Evolutionary conservation across 2,888 invertebrate species (phyloP).

Genomic region (Dastarcus helophoroides): DNA sequence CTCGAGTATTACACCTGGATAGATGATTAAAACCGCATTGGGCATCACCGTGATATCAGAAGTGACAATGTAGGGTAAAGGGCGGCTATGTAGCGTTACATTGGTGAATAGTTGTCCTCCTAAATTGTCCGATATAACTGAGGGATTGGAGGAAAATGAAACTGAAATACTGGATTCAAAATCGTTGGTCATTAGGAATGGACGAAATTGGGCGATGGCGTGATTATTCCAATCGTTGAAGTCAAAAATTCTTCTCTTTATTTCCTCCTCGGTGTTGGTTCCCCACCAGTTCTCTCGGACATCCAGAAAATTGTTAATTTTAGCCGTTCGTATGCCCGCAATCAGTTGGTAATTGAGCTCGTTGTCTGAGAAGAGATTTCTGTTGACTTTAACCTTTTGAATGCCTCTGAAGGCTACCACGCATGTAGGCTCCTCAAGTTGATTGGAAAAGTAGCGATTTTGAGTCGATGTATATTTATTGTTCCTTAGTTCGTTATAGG

Average conservation of each 20-base stretch:
- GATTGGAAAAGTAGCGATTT: slow-evolving; percentile 26
- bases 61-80: slow-evolving; percentile 64
- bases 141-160: slow-evolving; percentile 45
- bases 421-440: slow-evolving; percentile 53
- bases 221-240: slow-evolving; percentile 99
- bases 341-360: slow-evolving; percentile 78
- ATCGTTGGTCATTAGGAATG: slow-evolving; percentile 69
- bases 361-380: slow-evolving; percentile 81
- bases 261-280: slow-evolving; percentile 56
- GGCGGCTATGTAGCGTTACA: slow-evolving; percentile 50
- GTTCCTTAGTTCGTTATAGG: slow-evolving; percentile 62
- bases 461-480: slow-evolving; percentile 42
- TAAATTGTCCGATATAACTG: slow-evolving; percentile 52
- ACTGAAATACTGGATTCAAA: slow-evolving; percentile 68
- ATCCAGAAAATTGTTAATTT: slow-evolving; percentile 75
- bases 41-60: slow-evolving; percentile 97
- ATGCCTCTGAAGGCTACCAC: slow-evolving; percentile 88
- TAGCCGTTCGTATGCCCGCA: slow-evolving; percentile 83
- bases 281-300: slow-evolving; percentile 98
- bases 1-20: slow-evolving; percentile 82
- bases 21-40: slow-evolving; percentile 71
- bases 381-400: slow-evolving; percentile 82
- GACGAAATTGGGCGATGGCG: slow-evolving; percentile 82
- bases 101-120: slow-evolving; percentile 67
- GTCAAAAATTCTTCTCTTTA: slow-evolving; percentile 82